phyloP scores from a whole-genome alignment of 2,888 invertebrate genomes.

The Orthosia incerta region DNA sequence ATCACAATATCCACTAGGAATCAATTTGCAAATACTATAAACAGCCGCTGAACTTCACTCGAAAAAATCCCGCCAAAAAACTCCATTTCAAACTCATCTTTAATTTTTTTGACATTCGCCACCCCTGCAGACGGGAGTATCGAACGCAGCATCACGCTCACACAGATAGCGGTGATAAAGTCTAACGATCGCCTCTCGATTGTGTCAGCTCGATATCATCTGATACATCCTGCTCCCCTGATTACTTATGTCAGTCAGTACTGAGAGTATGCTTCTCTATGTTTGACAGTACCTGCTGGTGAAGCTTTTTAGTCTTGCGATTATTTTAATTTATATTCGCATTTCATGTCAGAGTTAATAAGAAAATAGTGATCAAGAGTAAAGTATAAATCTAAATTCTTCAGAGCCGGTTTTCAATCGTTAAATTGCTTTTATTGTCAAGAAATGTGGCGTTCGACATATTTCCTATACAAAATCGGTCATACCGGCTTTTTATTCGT shows the following conservation, averaged over 20 bases:
- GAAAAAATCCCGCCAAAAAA: too few relatives aligned
- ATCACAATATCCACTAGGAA: too few relatives aligned
- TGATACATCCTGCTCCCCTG: constrained; percentile 56
- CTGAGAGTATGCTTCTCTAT: constrained; percentile 20
- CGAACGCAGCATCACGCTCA: constrained; percentile 64
- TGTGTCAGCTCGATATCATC: constrained; percentile 64
- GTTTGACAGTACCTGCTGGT: constrained; percentile 8
- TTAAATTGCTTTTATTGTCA: background rate
- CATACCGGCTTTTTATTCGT: background rate
- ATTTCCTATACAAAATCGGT: background rate
- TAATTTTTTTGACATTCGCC: constrained; percentile 39
- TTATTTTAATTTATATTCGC: background rate
- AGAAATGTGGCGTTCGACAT: background rate
- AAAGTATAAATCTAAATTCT: background rate
- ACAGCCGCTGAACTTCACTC: too few relatives aligned
- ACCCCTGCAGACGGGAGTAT: constrained; percentile 64
- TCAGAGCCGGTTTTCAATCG: background rate
- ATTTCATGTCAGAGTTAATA: background rate
- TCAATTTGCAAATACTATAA: too few relatives aligned
- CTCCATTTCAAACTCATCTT: constrained; percentile 30
- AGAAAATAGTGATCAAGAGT: background rate
- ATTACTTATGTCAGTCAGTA: constrained; percentile 60
- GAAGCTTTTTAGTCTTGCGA: background rate
- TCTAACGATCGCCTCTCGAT: constrained; percentile 63
- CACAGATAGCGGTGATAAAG: constrained; percentile 66